A percentile compares a stretch with the other conserved stretches of the same genome.
Conservation (phyloP, 2,113 vertebrate species). For the Cromileptes altivelis region DNA sequence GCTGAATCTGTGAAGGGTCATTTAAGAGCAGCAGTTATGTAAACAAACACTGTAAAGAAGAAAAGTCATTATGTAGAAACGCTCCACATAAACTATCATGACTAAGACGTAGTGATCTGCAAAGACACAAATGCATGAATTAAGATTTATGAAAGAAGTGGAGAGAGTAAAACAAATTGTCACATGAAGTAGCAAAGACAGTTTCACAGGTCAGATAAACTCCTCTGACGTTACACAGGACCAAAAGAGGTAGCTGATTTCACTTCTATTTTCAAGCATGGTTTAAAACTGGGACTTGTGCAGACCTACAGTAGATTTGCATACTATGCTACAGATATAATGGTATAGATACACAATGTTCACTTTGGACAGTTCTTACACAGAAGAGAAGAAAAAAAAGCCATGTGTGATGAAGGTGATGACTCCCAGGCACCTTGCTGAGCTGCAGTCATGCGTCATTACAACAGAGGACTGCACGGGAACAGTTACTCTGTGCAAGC, state of each 20-base stretch:
- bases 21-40: neutral
- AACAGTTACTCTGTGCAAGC: slow-evolving; percentile 2
- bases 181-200: slow-evolving; percentile 50
- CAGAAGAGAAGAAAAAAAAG: neutral
- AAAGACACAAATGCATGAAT: slow-evolving; percentile 39
- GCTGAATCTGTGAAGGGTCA: neutral
- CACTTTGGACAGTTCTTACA: slow-evolving; percentile 32
- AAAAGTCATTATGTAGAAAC: neutral
- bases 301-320: slow-evolving; percentile 46
- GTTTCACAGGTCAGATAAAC: slow-evolving; percentile 41
- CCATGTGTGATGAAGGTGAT: slow-evolving; percentile 21
- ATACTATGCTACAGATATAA: slow-evolving; percentile 35
- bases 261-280: slow-evolving; percentile 44
- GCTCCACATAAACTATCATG: neutral
- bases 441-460: slow-evolving; percentile 15
- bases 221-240: slow-evolving; percentile 43
- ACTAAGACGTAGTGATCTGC: slow-evolving; percentile 23
- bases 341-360: slow-evolving; percentile 23
- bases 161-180: slow-evolving; percentile 38
- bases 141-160: slow-evolving; percentile 51
- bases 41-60: neutral
- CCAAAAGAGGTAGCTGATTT: slow-evolving; percentile 59
- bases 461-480: neutral
- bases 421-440: slow-evolving; percentile 10
- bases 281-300: slow-evolving; percentile 38